Evolutionary conservation across 92 coral and sea anemone genomes (phyloP).

Genomic region (Epizoanthus fatuus): DNA sequence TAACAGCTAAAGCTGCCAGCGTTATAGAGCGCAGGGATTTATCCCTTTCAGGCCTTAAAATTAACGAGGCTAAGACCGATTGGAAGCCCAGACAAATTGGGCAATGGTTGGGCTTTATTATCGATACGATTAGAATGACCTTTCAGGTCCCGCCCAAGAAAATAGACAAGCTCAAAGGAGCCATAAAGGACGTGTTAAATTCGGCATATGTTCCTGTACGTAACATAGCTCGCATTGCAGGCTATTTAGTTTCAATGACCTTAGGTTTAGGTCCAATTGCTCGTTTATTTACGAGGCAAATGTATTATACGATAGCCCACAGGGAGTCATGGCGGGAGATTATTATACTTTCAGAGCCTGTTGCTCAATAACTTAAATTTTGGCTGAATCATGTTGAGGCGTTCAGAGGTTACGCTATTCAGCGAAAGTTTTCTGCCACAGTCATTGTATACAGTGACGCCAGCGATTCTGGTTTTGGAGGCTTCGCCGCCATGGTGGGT

Average conservation of each 20-base stretch:
- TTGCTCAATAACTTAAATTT: constrained; percentile 46
- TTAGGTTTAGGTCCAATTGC: constrained; percentile 43
- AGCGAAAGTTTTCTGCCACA: constrained; percentile 47
- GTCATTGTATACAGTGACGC: constrained; percentile 50
- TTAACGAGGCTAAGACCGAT: constrained; percentile 57
- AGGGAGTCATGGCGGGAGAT: constrained; percentile 25
- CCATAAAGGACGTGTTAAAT: background rate
- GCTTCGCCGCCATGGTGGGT: constrained; percentile 23
- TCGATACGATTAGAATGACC: constrained; percentile 45
- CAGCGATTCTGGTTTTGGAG: constrained; percentile 37
- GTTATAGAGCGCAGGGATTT: constrained; percentile 43
- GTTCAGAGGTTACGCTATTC: constrained; percentile 47
- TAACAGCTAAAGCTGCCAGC: constrained; percentile 53
- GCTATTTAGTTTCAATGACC: constrained; percentile 36
- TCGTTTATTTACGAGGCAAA: constrained; percentile 34
- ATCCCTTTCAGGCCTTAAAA: constrained; percentile 38
- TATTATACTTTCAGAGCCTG: constrained; percentile 4
- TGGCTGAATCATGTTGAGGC: constrained; percentile 49
- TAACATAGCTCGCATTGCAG: constrained; percentile 38
- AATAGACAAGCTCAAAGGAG: constrained; percentile 24
- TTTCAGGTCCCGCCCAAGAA: constrained; percentile 35
- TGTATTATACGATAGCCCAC: constrained; percentile 29
- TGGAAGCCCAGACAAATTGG: constrained; percentile 64
- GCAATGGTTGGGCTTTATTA: constrained; percentile 56
- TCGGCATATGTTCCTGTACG: constrained; percentile 4